Conservation (phyloP, 2,113 vertebrate species). For the Lamprotornis superbus region DNA sequence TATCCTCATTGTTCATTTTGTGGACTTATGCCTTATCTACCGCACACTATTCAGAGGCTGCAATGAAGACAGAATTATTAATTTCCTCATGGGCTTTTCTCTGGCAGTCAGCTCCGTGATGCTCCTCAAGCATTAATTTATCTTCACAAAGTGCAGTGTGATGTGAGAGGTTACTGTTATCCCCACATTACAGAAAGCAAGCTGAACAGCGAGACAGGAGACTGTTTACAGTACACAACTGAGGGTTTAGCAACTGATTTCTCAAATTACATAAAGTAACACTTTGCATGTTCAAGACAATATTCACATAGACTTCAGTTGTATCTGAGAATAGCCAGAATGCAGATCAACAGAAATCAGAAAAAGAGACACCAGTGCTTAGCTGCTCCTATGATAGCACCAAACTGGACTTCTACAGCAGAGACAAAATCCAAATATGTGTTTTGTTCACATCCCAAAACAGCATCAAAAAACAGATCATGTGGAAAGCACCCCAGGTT, state of each 20-base stretch:
- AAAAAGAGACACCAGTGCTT: not conserved
- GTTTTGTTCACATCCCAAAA: not conserved
- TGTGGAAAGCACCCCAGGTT: not conserved
- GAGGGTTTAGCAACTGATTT: not conserved
- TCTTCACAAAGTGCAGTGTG: not conserved
- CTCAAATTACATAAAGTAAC: not conserved
- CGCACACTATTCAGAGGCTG: not conserved
- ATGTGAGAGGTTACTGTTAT: conserved; percentile 14
- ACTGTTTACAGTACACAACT: fast-evolving
- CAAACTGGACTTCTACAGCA: not conserved
- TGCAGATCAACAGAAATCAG: not conserved
- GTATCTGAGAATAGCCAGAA: not conserved
- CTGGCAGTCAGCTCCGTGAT: not conserved
- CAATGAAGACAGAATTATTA: conserved; percentile 57
- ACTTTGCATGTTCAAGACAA: not conserved
- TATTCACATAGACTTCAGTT: not conserved
- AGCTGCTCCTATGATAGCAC: not conserved
- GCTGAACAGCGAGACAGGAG: not conserved
- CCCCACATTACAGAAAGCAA: not conserved
- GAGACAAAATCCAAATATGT: not conserved
- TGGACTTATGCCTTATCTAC: conserved; percentile 45
- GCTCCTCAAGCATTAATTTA: conserved; percentile 26
- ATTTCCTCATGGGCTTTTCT: conserved; percentile 50
- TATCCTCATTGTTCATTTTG: conserved; percentile 38
- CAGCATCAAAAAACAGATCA: not conserved